Percentiles rank a stretch among this genome's conserved stretches.
phyloP scores from a whole-genome alignment of 1,140 invertebrate species.

The Formica exsecta region DNA sequence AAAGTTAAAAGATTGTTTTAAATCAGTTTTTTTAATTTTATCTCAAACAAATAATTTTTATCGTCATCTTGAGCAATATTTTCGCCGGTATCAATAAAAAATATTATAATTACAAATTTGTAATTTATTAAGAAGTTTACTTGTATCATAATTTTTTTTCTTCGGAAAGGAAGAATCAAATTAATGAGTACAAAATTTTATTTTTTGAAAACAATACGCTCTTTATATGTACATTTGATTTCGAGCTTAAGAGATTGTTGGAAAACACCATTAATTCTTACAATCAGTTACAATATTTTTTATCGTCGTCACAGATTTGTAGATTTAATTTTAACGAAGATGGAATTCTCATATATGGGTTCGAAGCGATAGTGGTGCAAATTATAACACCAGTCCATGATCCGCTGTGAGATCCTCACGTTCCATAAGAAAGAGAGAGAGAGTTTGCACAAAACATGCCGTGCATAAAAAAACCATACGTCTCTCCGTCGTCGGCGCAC shows the following conservation, averaged over 20 bases:
- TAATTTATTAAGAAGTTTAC: not conserved
- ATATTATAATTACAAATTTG: not conserved
- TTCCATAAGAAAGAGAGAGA: not conserved
- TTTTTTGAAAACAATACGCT: not conserved
- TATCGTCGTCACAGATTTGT: not conserved
- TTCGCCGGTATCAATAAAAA: not conserved
- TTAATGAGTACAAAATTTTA: not conserved
- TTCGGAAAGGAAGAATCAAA: not conserved
- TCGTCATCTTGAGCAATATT: not conserved
- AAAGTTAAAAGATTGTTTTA: not conserved
- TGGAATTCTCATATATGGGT: not conserved
- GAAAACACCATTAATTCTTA: not conserved
- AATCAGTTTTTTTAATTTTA: not conserved
- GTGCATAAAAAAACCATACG: not conserved
- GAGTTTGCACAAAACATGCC: slow-evolving; percentile 13
- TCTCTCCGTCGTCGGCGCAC: slow-evolving; percentile 12
- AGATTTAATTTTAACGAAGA: slow-evolving; percentile 6
- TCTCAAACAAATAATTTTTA: not conserved
- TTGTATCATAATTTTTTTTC: not conserved
- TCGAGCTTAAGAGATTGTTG: not conserved
- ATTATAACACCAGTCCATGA: slow-evolving; percentile 27
- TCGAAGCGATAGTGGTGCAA: slow-evolving; percentile 1
- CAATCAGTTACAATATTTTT: not conserved
- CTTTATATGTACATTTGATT: not conserved
- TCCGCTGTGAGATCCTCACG: slow-evolving; percentile 1